phyloP scores from a whole-genome alignment of 2,797 vertebrate species.

The Etheostoma nigrum region DNA sequence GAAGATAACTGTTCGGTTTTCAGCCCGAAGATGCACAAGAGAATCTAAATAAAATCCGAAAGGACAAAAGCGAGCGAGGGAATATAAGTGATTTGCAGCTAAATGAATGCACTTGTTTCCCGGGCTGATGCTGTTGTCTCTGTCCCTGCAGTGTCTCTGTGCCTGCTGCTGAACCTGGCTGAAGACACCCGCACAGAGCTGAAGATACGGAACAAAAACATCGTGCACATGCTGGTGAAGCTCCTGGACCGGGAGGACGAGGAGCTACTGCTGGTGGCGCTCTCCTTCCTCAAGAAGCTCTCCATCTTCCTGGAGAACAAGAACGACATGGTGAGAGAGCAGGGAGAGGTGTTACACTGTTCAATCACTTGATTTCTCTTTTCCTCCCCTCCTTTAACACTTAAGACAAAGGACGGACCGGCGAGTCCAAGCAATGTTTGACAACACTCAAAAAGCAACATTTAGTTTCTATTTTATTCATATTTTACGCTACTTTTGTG shows the following conservation, averaged over 20 bases:
- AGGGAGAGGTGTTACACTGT: too few relatives aligned
- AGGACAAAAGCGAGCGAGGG: neutral
- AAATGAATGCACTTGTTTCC: neutral
- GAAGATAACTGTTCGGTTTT: neutral
- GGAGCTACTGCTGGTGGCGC: constrained; percentile 92
- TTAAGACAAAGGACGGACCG: too few relatives aligned
- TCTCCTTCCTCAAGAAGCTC: constrained; percentile 96
- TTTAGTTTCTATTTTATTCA: too few relatives aligned
- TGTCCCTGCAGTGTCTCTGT: constrained; percentile 86
- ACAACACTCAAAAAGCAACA: too few relatives aligned
- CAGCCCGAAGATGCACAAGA: neutral
- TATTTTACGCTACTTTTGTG: too few relatives aligned
- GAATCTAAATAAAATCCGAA: neutral
- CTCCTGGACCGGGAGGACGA: constrained; percentile 91
- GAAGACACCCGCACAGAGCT: constrained; percentile 94
- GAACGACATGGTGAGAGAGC: constrained; percentile 93
- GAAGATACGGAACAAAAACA: constrained; percentile 98
- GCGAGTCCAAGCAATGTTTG: too few relatives aligned
- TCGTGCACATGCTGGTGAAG: constrained; percentile 94
- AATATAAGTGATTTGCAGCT: neutral
- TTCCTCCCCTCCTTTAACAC: too few relatives aligned
- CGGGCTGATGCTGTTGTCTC: neutral
- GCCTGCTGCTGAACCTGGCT: constrained; percentile 93
- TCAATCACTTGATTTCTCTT: too few relatives aligned
- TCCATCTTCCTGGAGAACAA: constrained; percentile 98